Base-by-base conservation (phyloP, 2,797 vertebrate species). In the Florisuga fusca region DNA sequence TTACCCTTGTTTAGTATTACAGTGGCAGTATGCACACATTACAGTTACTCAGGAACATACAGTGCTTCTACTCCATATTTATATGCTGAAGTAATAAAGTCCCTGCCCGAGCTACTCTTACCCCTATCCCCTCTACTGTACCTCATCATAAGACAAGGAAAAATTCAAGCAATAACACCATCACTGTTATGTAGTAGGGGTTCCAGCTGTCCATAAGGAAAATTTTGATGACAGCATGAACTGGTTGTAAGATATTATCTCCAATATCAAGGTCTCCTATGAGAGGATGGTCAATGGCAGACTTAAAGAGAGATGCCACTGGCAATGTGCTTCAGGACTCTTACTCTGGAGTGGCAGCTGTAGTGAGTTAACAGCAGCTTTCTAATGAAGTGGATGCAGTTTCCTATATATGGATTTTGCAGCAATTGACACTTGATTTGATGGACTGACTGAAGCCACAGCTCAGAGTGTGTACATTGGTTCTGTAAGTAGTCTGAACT, bases 11-110 rank as follows among this genome's bases (percentile, higher is more conserved):
- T 84, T 55, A 58, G 80, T 57, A 78, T 80, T 84, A 61, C 27
- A 84, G 76, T 43, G 41, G 36, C 66, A 93, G 45, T 61, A 91
- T 1, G 3, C 57, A 54, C 57, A 82, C 23, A 20, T 64, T 74
- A 73, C n/a, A 5, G 71, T 84, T 87, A 83, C 72, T 84, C 51
- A 46, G 88, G 63, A 92, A 55, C 82, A 93, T 80, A 76, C 87
- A 88, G 78, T 85, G 71, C 50, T 94, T 34, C 43, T 88, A 87
- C 53, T 87, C 54, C 82, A 8, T 90, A 68, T 94, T 93, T 90
- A 45, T 63, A 64, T 54, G 67, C 81, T 43, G 21, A 89, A 74
- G 62, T 61, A 72, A 69, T 64, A n/a, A 34, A 87, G 67, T 57
- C n/a, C n/a, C 41, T 89, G 69, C 50, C 76, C 90, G 81, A 93